Percentiles rank a stretch among this genome's conserved stretches.
Evolutionary conservation across 2,888 invertebrate species (phyloP).

Genomic region (Diadegma fenestrale): DNA sequence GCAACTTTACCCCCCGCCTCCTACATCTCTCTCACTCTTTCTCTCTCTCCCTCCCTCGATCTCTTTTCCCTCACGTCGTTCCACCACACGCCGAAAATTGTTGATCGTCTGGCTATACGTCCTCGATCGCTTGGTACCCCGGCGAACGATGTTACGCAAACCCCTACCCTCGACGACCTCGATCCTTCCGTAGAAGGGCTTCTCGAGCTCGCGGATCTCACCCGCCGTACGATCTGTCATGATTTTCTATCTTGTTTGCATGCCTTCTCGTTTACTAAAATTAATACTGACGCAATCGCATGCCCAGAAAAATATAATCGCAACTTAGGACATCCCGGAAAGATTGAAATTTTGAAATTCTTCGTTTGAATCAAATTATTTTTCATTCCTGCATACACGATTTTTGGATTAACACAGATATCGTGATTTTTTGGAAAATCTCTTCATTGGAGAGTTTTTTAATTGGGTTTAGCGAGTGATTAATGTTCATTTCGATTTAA

Average conservation of each 20-base stretch:
- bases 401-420: no score
- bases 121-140: slow-evolving; percentile 35
- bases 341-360: not conserved
- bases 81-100: slow-evolving; percentile 77
- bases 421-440: no score
- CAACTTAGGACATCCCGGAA: not conserved
- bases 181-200: not conserved
- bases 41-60: not conserved
- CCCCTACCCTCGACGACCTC: slow-evolving; percentile 22
- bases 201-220: not conserved
- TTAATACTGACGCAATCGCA: not conserved
- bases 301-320: not conserved
- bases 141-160: slow-evolving; percentile 49
- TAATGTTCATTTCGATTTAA: not conserved
- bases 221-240: not conserved
- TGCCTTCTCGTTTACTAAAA: not conserved
- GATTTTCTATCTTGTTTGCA: not conserved
- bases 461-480: no score
- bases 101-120: slow-evolving; percentile 80
- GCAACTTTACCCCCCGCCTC: slow-evolving; percentile 10
- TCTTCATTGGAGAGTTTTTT: no score
- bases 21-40: not conserved
- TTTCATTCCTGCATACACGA: not conserved
- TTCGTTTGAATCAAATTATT: not conserved
- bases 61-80: slow-evolving; percentile 63